These are phyloP conservation scores for Clarias fuscus DNA, from an alignment of 2,797 vertebrate species.

Conservation along the genomic window DNA sequence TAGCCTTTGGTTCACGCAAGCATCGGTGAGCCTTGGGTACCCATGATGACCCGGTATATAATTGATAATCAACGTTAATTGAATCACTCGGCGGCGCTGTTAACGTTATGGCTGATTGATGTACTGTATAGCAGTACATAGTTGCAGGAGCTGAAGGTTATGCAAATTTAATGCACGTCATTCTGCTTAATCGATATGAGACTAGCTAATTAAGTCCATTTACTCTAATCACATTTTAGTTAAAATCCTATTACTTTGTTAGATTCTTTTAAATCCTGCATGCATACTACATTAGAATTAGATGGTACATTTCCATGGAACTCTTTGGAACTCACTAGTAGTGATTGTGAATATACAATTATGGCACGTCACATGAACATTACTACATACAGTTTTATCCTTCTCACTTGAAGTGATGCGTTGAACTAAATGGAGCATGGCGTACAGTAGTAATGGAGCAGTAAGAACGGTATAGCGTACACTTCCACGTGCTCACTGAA, in stretches of 20 bases:
- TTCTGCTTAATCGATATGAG: background rate
- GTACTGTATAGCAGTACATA: background rate
- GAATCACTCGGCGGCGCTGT: too few relatives aligned
- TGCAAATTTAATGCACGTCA: background rate
- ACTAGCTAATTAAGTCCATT: too few relatives aligned
- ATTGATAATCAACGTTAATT: too few relatives aligned
- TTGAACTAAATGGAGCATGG: background rate
- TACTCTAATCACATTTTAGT: background rate
- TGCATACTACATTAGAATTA: background rate
- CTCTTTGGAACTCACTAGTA: background rate
- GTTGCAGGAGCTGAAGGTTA: background rate
- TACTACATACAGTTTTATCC: background rate
- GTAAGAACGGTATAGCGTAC: background rate
- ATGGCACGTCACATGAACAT: background rate
- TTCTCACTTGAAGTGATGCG: background rate
- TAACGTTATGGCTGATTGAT: too few relatives aligned
- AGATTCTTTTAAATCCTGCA: too few relatives aligned
- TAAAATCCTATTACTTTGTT: background rate
- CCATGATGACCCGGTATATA: too few relatives aligned
- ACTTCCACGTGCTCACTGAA: conserved; percentile 53
- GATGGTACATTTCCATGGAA: background rate
- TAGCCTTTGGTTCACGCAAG: too few relatives aligned
- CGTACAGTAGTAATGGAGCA: background rate
- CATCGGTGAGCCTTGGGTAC: too few relatives aligned
- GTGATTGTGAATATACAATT: background rate